A percentile compares a stretch with the other conserved stretches of the same genome.
phyloP scores from a whole-genome alignment of 2,113 vertebrate genomes.

The Cyanoderma ruficeps region DNA sequence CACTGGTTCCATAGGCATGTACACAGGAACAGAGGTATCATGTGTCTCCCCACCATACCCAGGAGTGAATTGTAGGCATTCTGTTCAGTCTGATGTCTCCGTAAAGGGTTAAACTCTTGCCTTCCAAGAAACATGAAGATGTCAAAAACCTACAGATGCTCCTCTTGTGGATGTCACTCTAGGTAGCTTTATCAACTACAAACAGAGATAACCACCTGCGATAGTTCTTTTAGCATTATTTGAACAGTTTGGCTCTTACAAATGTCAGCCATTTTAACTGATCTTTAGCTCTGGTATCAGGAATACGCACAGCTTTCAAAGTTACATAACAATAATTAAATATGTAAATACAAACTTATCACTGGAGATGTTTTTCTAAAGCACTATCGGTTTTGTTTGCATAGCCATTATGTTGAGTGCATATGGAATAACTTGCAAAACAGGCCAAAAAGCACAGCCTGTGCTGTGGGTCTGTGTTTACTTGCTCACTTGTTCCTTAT shows the following conservation, averaged over 20 bases:
- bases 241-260: constrained; percentile 1
- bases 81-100: background rate
- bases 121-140: constrained; percentile 28
- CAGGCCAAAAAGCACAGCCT: background rate
- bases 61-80: background rate
- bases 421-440: background rate
- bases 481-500: background rate
- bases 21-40: background rate
- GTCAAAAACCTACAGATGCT: background rate
- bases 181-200: constrained; percentile 48
- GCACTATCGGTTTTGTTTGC: background rate
- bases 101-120: background rate
- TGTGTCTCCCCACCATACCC: background rate
- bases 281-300: background rate
- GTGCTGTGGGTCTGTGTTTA: background rate
- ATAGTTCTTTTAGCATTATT: constrained; percentile 33
- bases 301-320: background rate
- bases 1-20: background rate
- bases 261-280: background rate
- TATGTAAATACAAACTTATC: background rate
- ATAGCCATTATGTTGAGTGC: background rate
- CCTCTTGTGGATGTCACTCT: constrained; percentile 29
- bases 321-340: background rate
- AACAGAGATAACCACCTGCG: constrained; percentile 52
- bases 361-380: background rate